Evolutionary conservation across 2,797 vertebrate genomes (phyloP).

Genomic region (Protonibea diacanthus): DNA sequence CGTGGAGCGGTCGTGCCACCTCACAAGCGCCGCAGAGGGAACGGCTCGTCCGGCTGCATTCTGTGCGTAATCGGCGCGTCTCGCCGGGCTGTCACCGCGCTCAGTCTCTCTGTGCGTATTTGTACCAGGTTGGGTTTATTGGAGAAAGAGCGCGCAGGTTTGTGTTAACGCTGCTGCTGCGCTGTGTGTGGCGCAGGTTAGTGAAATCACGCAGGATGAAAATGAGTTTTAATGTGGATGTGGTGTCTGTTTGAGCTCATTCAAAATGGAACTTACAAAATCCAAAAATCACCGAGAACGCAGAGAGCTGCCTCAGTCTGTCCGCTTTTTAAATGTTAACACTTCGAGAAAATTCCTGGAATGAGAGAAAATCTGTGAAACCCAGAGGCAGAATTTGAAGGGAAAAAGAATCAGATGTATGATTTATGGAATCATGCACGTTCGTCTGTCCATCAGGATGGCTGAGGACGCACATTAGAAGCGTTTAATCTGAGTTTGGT

Average conservation of each 20-base stretch:
- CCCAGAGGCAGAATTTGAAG: background rate
- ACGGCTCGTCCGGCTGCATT: background rate
- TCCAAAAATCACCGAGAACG: background rate
- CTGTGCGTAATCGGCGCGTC: slow-evolving; percentile 41
- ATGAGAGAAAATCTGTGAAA: background rate
- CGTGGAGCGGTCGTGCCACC: slow-evolving; percentile 26
- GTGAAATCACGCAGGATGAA: slow-evolving; percentile 38
- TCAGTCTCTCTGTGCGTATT: background rate
- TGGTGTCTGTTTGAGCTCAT: background rate
- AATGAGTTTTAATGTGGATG: background rate
- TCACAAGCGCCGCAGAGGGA: slow-evolving; percentile 62
- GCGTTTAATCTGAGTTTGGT: background rate
- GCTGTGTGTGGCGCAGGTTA: slow-evolving; percentile 11
- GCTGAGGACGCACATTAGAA: background rate
- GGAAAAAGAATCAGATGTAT: background rate
- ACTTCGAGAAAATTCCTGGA: background rate
- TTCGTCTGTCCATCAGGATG: too few species aligned
- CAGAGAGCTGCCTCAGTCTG: too few species aligned
- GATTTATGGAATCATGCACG: slow-evolving; percentile 23
- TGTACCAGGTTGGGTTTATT: background rate
- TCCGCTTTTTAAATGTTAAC: background rate
- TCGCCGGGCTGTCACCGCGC: background rate
- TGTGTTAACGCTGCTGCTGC: background rate
- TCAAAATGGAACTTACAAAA: too few species aligned
- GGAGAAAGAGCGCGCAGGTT: background rate